phyloP scores from a whole-genome alignment of 1,140 invertebrate species.

The Daktulosphaira vitifoliae region DNA sequence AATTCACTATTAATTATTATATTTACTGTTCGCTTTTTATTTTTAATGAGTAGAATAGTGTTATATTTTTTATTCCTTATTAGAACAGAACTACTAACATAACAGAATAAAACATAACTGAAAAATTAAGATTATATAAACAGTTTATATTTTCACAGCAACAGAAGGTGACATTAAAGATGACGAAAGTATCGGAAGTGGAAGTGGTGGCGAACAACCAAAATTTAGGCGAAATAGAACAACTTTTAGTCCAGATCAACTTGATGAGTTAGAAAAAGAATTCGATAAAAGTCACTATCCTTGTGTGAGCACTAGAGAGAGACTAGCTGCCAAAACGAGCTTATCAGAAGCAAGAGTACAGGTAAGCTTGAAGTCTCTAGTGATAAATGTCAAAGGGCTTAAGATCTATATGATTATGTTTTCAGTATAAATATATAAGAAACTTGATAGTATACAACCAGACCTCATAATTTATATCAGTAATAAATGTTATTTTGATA shows the following conservation, averaged over 20 bases:
- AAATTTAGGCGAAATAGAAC: slow-evolving; percentile 88
- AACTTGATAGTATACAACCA: too few relatives aligned
- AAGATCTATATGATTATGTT: too few relatives aligned
- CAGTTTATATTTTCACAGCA: not conserved
- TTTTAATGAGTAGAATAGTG: too few relatives aligned
- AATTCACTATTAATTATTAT: too few relatives aligned
- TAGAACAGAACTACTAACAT: too few relatives aligned
- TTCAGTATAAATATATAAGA: too few relatives aligned
- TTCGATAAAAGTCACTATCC: slow-evolving; percentile 95
- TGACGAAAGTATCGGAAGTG: slow-evolving; percentile 39
- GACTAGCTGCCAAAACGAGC: slow-evolving; percentile 81
- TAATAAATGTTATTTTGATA: not conserved
- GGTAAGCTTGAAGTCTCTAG: too few relatives aligned
- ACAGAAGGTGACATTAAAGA: slow-evolving; percentile 45
- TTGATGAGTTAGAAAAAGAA: slow-evolving; percentile 89
- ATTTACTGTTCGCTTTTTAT: too few relatives aligned
- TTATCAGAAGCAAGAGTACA: slow-evolving; percentile 93
- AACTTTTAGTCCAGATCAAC: slow-evolving; percentile 86
- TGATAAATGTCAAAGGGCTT: too few relatives aligned
- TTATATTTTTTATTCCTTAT: too few relatives aligned
- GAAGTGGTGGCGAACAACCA: slow-evolving; percentile 68
- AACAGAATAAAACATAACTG: too few relatives aligned
- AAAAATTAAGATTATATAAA: too few relatives aligned
- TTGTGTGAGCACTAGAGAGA: slow-evolving; percentile 84
- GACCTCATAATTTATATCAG: not conserved